A percentile compares a stretch with the other conserved stretches of the same genome.
phyloP scores from a whole-genome alignment of 2,888 invertebrate species.

The Nysson spinosus region DNA sequence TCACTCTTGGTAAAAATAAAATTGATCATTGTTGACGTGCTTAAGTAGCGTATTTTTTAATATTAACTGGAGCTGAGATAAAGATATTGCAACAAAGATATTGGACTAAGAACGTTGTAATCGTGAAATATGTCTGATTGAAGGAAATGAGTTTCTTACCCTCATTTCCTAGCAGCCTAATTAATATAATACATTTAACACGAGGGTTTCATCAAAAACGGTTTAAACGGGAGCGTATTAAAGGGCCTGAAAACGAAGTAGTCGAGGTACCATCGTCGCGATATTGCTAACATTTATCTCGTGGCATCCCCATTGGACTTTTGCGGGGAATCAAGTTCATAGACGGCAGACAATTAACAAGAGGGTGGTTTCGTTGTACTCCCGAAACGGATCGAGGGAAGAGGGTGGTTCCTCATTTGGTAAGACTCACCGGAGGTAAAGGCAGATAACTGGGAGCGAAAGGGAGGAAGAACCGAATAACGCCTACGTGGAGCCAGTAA shows the following conservation, averaged over 20 bases:
- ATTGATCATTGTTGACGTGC: no score
- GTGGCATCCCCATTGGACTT: conserved; percentile 27
- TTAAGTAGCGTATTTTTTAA: no score
- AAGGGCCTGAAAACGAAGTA: conserved; percentile 27
- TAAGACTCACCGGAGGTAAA: background rate
- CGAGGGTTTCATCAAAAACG: no score
- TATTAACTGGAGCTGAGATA: no score
- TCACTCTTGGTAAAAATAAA: background rate
- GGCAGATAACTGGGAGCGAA: conserved; percentile 5
- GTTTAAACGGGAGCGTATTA: background rate
- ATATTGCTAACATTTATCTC: conserved; percentile 54
- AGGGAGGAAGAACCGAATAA: conserved; percentile 54
- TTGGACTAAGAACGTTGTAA: no score
- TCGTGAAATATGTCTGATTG: no score
- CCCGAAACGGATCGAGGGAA: conserved; percentile 6
- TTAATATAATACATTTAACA: no score
- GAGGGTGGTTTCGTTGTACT: conserved; percentile 17
- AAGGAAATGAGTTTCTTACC: no score
- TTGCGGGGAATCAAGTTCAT: conserved; percentile 58
- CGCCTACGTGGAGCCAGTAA: conserved; percentile 71
- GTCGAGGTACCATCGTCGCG: conserved; percentile 39
- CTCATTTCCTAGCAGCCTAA: no score
- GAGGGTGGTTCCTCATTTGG: background rate
- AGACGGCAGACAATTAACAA: conserved; percentile 58
- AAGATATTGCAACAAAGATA: no score